phyloP scores from a whole-genome alignment of 2,888 invertebrate species.

The Protonemura montana region DNA sequence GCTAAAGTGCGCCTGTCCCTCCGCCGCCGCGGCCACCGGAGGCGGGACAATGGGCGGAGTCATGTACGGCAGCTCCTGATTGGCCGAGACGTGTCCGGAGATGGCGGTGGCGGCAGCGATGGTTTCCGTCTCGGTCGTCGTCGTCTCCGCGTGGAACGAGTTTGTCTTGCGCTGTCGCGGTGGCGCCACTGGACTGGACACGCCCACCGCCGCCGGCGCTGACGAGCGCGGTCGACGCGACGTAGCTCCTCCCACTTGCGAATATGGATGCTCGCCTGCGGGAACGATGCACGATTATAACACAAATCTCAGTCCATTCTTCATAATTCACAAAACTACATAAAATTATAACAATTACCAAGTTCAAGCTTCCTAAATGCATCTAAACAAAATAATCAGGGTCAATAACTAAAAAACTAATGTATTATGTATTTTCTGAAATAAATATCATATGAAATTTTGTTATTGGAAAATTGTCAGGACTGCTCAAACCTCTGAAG shows the following conservation, averaged over 20 bases:
- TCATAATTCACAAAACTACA: too few relatives aligned
- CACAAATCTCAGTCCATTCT: too few relatives aligned
- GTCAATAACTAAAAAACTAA: too few relatives aligned
- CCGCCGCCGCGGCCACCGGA: constrained; percentile 52
- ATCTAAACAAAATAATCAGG: too few relatives aligned
- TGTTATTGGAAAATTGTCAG: too few relatives aligned
- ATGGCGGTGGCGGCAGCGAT: constrained; percentile 89
- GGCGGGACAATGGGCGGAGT: constrained; percentile 72
- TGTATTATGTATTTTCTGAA: too few relatives aligned
- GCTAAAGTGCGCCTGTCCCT: constrained; percentile 71
- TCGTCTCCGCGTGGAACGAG: constrained; percentile 59
- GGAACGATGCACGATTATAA: too few relatives aligned
- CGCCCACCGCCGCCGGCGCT: not conserved
- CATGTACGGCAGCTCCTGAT: constrained; percentile 88
- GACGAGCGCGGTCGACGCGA: constrained; percentile 34
- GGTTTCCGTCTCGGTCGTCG: constrained; percentile 59
- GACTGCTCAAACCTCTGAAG: too few relatives aligned
- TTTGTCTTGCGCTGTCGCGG: constrained; percentile 63
- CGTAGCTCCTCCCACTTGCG: constrained; percentile 56
- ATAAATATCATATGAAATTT: too few relatives aligned
- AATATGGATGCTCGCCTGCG: constrained; percentile 57
- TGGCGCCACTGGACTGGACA: constrained; percentile 61
- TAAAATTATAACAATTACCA: too few relatives aligned
- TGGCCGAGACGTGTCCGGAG: constrained; percentile 84
- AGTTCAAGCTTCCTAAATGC: too few relatives aligned